These are phyloP conservation scores for Mactromeris polynyma DNA, from an alignment of 2,888 invertebrate species.

Conservation along the genomic window DNA sequence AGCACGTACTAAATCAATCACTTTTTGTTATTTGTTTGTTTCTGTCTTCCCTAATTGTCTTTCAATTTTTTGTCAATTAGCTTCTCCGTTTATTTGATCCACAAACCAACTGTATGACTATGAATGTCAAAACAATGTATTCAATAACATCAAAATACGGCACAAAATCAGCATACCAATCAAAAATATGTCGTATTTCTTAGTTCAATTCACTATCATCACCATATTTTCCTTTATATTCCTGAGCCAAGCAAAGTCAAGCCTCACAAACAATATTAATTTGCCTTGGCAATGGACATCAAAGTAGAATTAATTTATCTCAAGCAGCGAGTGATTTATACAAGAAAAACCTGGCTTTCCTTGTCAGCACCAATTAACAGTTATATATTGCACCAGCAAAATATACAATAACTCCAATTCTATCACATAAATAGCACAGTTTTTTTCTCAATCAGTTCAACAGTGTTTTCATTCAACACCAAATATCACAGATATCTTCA, in stretches of 20 bases:
- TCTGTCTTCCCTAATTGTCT: neutral
- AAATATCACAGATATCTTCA: neutral
- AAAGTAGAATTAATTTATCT: constrained; percentile 13
- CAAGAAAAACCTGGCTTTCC: constrained; percentile 4
- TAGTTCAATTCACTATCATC: neutral
- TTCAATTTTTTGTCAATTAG: constrained; percentile 13
- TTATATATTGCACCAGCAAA: neutral
- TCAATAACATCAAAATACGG: neutral
- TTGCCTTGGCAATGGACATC: constrained; percentile 5
- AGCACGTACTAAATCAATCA: neutral
- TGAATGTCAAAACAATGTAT: neutral
- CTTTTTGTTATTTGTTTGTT: neutral
- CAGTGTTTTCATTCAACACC: neutral
- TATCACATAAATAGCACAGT: neutral
- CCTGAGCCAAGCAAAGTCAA: neutral
- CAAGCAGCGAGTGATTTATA: neutral
- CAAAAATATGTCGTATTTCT: neutral
- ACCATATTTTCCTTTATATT: neutral
- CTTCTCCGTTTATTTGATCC: neutral
- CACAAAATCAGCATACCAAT: neutral
- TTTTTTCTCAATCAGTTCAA: neutral
- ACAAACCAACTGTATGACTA: neutral
- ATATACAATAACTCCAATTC: neutral
- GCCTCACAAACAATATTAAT: neutral
- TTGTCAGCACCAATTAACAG: constrained; percentile 22